These are phyloP conservation scores for Hippocampus guttulatus DNA, from an alignment of 2,113 vertebrate genomes.

Conservation along the genomic window DNA sequence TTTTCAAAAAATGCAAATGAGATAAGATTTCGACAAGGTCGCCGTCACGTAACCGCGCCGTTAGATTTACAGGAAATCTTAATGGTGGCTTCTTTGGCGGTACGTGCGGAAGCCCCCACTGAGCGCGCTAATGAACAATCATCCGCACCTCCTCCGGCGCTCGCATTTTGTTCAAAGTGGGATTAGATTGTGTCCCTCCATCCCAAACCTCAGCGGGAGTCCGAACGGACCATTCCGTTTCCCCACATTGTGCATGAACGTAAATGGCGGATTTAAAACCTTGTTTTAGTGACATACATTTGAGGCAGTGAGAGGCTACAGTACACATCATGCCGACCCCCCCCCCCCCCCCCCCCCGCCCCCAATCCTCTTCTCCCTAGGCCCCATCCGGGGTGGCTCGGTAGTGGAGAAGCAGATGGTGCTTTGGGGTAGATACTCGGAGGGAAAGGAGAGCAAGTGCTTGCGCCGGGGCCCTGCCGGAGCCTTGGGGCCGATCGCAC, in stretches of 20 bases:
- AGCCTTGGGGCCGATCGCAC: slow-evolving; percentile 53
- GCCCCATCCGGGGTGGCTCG: slow-evolving; percentile 63
- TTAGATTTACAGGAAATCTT: background rate
- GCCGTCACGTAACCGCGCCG: background rate
- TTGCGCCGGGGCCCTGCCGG: slow-evolving; percentile 36
- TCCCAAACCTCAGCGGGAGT: slow-evolving; percentile 54
- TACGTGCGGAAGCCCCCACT: slow-evolving; percentile 49
- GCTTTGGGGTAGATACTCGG: slow-evolving; percentile 17
- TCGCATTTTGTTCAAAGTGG: slow-evolving; percentile 59
- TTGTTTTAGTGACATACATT: slow-evolving; percentile 19
- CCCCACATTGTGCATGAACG: slow-evolving; percentile 49
- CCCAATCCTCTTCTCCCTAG: slow-evolving; percentile 36
- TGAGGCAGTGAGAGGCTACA: slow-evolving; percentile 18
- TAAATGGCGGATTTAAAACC: slow-evolving; percentile 12
- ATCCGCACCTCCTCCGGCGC: slow-evolving; percentile 59
- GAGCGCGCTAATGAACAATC: slow-evolving; percentile 75
- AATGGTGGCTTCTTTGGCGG: background rate
- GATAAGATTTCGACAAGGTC: background rate
- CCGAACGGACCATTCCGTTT: slow-evolving; percentile 59
- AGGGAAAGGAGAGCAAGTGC: slow-evolving; percentile 6
- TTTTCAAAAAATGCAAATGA: background rate
- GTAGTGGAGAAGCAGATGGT: slow-evolving; percentile 68
- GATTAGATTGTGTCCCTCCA: slow-evolving; percentile 65
- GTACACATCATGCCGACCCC: slow-evolving; percentile 36
- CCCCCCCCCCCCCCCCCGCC: too few species aligned